These are phyloP conservation scores for Petromus typicus DNA, from an alignment of 2,113 vertebrate genomes.

Conservation along the genomic window DNA sequence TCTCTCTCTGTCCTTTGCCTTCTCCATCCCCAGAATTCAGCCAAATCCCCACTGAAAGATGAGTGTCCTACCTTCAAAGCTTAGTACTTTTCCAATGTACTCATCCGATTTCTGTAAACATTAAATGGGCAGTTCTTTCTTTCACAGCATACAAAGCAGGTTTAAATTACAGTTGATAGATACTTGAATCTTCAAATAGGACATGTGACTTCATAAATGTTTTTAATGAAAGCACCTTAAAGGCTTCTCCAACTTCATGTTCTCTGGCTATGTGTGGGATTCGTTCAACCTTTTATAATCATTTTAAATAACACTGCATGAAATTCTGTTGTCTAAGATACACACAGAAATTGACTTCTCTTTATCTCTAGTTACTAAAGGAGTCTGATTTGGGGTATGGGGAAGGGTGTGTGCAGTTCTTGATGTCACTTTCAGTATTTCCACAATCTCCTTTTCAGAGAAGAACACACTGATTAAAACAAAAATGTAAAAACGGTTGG, in stretches of 20 bases:
- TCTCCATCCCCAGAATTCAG: neutral
- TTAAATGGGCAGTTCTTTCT: neutral
- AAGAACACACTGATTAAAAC: constrained; percentile 69
- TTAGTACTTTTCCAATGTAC: neutral
- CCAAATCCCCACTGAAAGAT: neutral
- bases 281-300: constrained; percentile 51
- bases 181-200: constrained; percentile 32
- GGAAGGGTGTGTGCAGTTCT: neutral
- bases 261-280: constrained; percentile 41
- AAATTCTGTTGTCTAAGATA: constrained; percentile 55
- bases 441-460: constrained; percentile 20
- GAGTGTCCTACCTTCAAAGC: neutral
- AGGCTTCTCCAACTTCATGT: constrained; percentile 22
- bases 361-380: constrained; percentile 39
- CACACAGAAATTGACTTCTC: constrained; percentile 32
- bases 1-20: neutral
- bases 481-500: neutral
- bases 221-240: constrained; percentile 65
- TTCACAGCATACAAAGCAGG: neutral
- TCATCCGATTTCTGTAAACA: neutral
- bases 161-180: neutral
- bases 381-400: constrained; percentile 20
- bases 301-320: constrained; percentile 5
- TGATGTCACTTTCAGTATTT: constrained; percentile 40
- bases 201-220: constrained; percentile 16